Evolutionary conservation across 2,797 vertebrate genomes (phyloP), one percentile per base, ranked within the genome.

Genomic region (Rhinogobio ventralis): DNA sequence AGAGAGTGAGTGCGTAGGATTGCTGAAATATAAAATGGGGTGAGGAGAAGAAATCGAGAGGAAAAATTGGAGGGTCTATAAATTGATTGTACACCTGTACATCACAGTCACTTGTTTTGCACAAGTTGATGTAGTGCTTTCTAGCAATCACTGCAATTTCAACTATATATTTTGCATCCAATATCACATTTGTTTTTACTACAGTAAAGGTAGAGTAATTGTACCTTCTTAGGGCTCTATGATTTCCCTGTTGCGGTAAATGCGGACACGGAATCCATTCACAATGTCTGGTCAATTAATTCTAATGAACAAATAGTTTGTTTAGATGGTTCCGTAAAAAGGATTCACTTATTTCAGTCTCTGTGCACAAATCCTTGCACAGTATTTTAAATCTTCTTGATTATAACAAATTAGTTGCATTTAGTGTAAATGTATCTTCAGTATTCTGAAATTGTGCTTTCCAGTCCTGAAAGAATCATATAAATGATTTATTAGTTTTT

Each of bases 1-100:
- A 84, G 89, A 90, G 79, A 89, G 68, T 79, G 85, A 88, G 83
- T 73, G 74, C 53, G 72, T 33, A 76, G 72, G 60, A 67, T 33
- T 77, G 82, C 73, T 57, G 82, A 72, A 79, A 76, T 67, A 81
- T 49, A 49, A 67, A 45, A 79, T 62, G 51, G 15, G 30, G 62
- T 14, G 79, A 69, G 83, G 82, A 82, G 68, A 72, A 79, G 60
- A 81, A 62, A 62, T 79, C 33, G 15, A 79, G 36, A 74, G 30
- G 36, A 62, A 73, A 62, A 64, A 46, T 28, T 20, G 15, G 19
- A 46, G 67, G 0, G 55, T 85, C 81, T 80, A 33, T 19, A 72
- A 87, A 49, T 25, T 71, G 87, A 55, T 33, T 23, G 7, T 15
- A 49, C 62, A 28, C 62, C 66, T 71, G 25, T 25, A 69, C n/a